These are phyloP conservation scores for Abramis brama DNA, from an alignment of 2,113 vertebrate genomes.

Conservation along the genomic window DNA sequence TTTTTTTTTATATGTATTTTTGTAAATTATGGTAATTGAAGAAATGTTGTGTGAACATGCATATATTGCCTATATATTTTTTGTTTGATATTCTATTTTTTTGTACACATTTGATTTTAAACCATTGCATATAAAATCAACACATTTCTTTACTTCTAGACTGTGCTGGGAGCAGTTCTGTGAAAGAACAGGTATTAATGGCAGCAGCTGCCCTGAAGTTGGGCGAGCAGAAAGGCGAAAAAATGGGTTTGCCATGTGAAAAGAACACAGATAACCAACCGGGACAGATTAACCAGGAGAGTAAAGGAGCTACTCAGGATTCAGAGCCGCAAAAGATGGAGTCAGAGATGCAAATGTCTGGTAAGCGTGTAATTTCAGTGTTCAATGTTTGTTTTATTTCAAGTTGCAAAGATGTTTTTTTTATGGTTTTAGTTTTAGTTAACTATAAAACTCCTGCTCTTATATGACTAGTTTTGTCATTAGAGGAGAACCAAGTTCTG, in stretches of 20 bases:
- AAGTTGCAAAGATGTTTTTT: too few relatives aligned
- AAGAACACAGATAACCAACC: not conserved
- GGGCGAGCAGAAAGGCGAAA: conserved; percentile 6
- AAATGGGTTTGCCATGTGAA: conserved; percentile 51
- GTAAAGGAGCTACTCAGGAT: not conserved
- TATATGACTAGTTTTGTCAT: too few relatives aligned
- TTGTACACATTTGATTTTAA: too few relatives aligned
- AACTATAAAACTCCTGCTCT: too few relatives aligned
- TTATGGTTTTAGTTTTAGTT: too few relatives aligned
- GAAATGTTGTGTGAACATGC: not conserved
- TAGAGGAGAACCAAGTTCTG: too few relatives aligned
- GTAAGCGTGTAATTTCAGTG: not conserved
- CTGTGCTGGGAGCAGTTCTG: conserved; percentile 1
- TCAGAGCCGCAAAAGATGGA: not conserved
- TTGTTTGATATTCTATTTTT: not conserved
- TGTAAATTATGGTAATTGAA: too few relatives aligned
- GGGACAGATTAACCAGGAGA: not conserved
- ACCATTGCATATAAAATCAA: not conserved
- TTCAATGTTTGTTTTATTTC: too few relatives aligned
- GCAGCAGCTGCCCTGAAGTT: conserved; percentile 48
- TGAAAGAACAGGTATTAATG: conserved; percentile 48
- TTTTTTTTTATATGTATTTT: not conserved
- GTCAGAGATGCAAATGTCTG: not conserved
- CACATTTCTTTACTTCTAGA: conserved; percentile 17
- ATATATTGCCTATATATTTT: not conserved